These are phyloP conservation scores for Gallinago jamesoni DNA, from an alignment of 2,113 vertebrate species.

Conservation along the genomic window DNA sequence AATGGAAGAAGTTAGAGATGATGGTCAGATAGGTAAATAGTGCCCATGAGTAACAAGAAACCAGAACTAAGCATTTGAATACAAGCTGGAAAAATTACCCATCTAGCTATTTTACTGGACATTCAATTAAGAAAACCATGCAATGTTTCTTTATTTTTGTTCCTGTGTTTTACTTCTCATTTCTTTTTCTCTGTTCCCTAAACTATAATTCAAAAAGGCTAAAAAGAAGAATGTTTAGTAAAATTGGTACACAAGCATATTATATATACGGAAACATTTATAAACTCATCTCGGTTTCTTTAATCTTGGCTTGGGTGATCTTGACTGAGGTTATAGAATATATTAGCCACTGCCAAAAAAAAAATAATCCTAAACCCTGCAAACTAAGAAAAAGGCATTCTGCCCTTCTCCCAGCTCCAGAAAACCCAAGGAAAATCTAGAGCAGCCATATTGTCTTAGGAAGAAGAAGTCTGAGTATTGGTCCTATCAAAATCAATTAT, in stretches of 20 bases:
- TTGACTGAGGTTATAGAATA: neutral
- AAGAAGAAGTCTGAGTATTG: neutral
- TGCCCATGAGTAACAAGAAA: neutral
- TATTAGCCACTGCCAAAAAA: neutral
- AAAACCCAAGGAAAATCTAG: neutral
- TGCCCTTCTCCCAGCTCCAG: neutral
- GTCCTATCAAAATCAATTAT: neutral
- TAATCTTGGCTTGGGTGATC: neutral
- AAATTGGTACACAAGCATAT: neutral
- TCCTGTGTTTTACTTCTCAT: neutral
- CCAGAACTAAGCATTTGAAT: neutral
- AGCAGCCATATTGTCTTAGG: neutral
- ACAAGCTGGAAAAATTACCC: neutral
- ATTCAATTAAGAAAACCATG: neutral
- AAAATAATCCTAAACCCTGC: neutral
- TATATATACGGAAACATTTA: neutral
- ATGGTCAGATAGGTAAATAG: neutral
- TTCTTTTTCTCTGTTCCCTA: neutral
- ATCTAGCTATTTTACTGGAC: neutral
- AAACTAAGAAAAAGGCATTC: neutral
- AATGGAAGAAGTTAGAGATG: neutral
- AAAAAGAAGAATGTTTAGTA: neutral
- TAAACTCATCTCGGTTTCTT: neutral
- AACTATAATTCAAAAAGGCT: neutral
- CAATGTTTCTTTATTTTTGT: neutral